Evolutionary conservation across 2,113 vertebrate species (phyloP).

Genomic region (Pelecanus crispus): DNA sequence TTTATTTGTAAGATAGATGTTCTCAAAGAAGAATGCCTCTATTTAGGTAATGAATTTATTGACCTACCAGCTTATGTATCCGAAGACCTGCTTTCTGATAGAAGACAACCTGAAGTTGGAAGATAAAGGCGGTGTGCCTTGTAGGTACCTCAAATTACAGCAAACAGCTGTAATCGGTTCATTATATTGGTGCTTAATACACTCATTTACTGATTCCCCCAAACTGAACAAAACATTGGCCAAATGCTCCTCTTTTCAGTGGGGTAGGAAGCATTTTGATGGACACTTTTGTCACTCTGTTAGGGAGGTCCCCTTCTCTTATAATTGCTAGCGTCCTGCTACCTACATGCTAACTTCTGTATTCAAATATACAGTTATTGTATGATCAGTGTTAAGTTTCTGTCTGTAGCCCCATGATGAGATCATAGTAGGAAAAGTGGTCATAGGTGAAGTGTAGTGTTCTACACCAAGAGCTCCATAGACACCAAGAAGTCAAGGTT

Average conservation of each 20-base stretch:
- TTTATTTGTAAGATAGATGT: neutral
- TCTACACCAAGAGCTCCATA: neutral
- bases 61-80: neutral
- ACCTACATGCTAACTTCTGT: neutral
- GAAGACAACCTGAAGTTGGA: neutral
- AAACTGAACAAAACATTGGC: neutral
- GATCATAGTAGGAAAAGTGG: neutral
- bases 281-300: neutral
- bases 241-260: neutral
- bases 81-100: neutral
- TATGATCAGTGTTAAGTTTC: neutral
- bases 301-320: neutral
- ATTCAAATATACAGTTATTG: neutral
- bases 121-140: neutral
- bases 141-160: neutral
- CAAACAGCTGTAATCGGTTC: neutral
- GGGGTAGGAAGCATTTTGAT: neutral
- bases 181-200: neutral
- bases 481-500: neutral
- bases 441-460: neutral
- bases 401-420: neutral
- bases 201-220: neutral
- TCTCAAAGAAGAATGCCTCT: neutral
- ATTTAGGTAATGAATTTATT: neutral
- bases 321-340: neutral